Base-by-base conservation (phyloP, 2,113 vertebrate genomes). In the Sapajus apella region DNA sequence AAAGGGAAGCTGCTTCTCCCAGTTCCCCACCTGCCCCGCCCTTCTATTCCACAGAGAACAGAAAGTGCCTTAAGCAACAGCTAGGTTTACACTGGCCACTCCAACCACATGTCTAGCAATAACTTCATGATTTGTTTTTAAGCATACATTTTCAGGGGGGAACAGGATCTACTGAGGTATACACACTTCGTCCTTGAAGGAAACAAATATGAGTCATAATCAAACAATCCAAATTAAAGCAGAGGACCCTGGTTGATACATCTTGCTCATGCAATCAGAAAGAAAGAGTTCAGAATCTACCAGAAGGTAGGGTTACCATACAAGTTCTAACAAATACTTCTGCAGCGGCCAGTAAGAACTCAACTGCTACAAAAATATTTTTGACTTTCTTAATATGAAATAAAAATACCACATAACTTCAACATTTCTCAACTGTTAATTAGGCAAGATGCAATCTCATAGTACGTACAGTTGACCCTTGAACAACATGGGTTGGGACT, bases 61-160 rank as follows among this genome's bases (percentile, higher is more conserved):
- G 18, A 95, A 93, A 96, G 81, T 21, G 92, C 96, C 97, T 85
- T 84, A 73, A 93, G 97, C 95, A 92, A 96, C 61, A 82, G 70
- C 32, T 17, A 27, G 50, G 55, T 90, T 90, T 52, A 35, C 35
- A 43, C 27, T 40, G 75, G 90, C 94, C 90, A 87, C 77, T 88
- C 55, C 40, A 58, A 66, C 52, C 66, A 8, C 27, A 2, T 6
- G 58, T 56, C 79, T 37, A 84, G 58, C 76, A 96, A 61, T 61
- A 92, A 81, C 45, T 92, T 61, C 76, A 45, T 0, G 5, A 88
- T 61, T 52, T 43, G 47, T 95, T 80, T 83, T 77, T 73, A 93
- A 55, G 64, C 76, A 37, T 61, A 89, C 73, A 90, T 73, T 87
- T 93, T 81, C 1, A 6, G 2, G 32, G 52, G 40, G 73, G 30